Percentiles rank a stretch among this genome's conserved stretches.
phyloP scores from a whole-genome alignment of 1,140 invertebrate species.

The Epicauta chinensis region DNA sequence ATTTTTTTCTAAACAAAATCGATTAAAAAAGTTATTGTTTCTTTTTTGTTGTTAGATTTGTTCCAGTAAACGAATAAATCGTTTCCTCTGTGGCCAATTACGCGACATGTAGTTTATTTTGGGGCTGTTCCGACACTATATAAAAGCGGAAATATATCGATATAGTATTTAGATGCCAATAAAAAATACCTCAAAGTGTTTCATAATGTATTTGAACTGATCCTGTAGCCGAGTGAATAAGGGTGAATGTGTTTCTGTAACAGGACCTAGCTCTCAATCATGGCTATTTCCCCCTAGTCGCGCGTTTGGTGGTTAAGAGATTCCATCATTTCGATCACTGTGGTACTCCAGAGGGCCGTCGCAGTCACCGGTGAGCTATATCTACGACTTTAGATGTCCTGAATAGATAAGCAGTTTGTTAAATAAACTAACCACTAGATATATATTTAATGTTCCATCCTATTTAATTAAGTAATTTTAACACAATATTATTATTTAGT shows the following conservation, averaged over 20 bases:
- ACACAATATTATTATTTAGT: too few species aligned
- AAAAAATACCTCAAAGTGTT: conserved; percentile 42
- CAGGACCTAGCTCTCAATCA: conserved; percentile 41
- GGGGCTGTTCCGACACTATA: conserved; percentile 8
- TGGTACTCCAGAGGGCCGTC: conserved; percentile 41
- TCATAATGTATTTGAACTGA: conserved; percentile 39
- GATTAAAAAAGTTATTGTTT: too few species aligned
- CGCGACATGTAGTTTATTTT: conserved; percentile 26
- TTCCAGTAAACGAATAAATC: neutral
- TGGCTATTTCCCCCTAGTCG: conserved; percentile 43
- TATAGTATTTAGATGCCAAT: conserved; percentile 42
- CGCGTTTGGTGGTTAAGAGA: conserved; percentile 44
- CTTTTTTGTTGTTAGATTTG: too few species aligned
- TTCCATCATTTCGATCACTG: conserved; percentile 44
- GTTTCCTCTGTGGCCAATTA: conserved; percentile 4
- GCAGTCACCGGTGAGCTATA: conserved; percentile 40
- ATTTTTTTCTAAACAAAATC: too few species aligned
- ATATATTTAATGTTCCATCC: too few species aligned
- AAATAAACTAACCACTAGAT: neutral
- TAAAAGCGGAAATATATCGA: conserved; percentile 30
- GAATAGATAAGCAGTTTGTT: conserved; percentile 26
- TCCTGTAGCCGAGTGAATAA: conserved; percentile 24
- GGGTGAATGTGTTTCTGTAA: conserved; percentile 22
- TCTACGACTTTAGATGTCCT: conserved; percentile 30
- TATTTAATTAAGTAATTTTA: too few species aligned